phyloP scores from a whole-genome alignment of 2,113 vertebrate genomes.

The Sitta europaea region DNA sequence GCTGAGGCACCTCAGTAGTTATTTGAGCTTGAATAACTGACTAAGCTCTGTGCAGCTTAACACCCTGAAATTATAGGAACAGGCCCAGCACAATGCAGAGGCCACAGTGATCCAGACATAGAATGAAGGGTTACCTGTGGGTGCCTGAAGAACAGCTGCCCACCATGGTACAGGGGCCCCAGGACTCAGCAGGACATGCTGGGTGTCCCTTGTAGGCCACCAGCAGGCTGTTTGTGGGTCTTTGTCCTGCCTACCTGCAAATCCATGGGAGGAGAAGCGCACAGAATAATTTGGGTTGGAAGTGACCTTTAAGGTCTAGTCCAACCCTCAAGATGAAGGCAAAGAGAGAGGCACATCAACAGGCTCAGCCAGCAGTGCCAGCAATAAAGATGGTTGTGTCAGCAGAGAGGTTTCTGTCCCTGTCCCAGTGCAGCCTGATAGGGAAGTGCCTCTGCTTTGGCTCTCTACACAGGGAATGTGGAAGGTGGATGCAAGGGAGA shows the following conservation, averaged over 20 bases:
- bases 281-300: not conserved
- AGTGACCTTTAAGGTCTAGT: not conserved
- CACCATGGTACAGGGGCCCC: accelerated
- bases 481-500: not conserved
- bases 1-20: not conserved
- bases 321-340: not conserved
- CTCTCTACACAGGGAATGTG: not conserved
- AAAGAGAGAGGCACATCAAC: accelerated
- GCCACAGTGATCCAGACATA: accelerated
- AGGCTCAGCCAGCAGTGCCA: not conserved
- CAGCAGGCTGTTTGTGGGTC: not conserved
- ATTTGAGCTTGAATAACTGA: not conserved
- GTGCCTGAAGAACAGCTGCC: not conserved
- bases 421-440: accelerated
- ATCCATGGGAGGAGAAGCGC: not conserved
- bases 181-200: not conserved
- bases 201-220: not conserved
- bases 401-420: not conserved
- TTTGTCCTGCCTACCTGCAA: not conserved
- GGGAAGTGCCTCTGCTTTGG: not conserved
- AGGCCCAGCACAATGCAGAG: accelerated
- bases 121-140: not conserved
- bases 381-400: not conserved
- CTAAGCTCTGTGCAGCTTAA: not conserved
- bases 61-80: not conserved